Conservation (phyloP, 1,140 invertebrate species). For the Bombus terrestris region DNA sequence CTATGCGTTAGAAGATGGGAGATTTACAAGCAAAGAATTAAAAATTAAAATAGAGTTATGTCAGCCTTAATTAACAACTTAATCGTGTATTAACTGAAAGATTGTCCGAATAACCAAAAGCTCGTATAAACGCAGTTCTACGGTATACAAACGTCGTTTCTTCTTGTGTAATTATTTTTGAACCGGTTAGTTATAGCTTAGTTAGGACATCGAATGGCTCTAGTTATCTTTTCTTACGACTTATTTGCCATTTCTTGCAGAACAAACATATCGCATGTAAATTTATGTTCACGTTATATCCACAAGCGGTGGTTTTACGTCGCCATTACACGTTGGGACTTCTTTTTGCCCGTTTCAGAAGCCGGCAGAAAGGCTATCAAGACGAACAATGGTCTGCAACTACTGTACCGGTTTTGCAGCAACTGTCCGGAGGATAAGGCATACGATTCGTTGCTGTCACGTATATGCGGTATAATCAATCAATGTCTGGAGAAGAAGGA, state of each 20-base stretch:
- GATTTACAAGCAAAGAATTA: too few relatives aligned
- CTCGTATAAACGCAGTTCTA: not conserved
- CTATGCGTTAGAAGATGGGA: too few relatives aligned
- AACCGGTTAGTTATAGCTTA: not conserved
- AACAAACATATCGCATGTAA: conserved; percentile 13
- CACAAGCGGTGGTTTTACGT: not conserved
- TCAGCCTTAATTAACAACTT: not conserved
- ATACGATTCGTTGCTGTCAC: conserved; percentile 85
- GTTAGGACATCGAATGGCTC: not conserved
- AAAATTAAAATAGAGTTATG: not conserved
- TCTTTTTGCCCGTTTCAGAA: conserved; percentile 79
- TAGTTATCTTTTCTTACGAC: not conserved
- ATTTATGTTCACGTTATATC: conserved; percentile 2
- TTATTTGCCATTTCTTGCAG: not conserved
- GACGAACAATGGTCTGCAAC: conserved; percentile 84
- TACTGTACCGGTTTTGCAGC: conserved; percentile 85
- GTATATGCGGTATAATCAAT: conserved; percentile 86
- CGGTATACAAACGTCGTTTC: too few relatives aligned
- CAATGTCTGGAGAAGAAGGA: conserved; percentile 86
- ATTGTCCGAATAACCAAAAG: not conserved
- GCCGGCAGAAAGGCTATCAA: conserved; percentile 85
- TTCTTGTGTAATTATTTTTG: not conserved
- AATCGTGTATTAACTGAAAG: not conserved
- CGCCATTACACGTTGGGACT: conserved; percentile 5
- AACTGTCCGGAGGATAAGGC: conserved; percentile 86